Conservation (phyloP, 2,113 vertebrate genomes). For the Synodontis membranacea region DNA sequence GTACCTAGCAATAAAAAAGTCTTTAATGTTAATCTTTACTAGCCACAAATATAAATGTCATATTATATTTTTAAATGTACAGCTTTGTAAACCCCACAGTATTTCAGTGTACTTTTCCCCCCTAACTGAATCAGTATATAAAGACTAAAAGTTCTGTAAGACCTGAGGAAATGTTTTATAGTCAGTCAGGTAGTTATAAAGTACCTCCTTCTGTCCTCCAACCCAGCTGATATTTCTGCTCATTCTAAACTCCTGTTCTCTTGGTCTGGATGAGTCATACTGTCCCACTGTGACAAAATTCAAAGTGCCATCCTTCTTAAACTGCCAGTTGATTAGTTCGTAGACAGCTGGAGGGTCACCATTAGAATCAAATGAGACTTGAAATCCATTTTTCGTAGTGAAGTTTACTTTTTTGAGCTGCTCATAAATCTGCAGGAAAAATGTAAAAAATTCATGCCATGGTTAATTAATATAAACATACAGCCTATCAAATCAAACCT, state of each 20-base stretch:
- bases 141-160: background rate
- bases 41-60: background rate
- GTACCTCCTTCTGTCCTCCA: constrained; percentile 56
- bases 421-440: constrained; percentile 55
- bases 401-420: constrained; percentile 64
- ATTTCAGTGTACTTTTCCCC: background rate
- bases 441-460: too few species aligned
- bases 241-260: constrained; percentile 59
- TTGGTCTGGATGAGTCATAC: constrained; percentile 63
- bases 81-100: background rate
- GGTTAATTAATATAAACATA: too few species aligned
- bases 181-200: background rate
- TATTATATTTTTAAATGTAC: background rate
- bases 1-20: constrained; percentile 49
- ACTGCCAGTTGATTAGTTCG: constrained; percentile 71
- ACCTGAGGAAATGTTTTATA: background rate
- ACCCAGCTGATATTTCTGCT: constrained; percentile 61
- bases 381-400: constrained; percentile 61
- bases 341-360: constrained; percentile 69
- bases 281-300: constrained; percentile 62
- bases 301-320: constrained; percentile 40
- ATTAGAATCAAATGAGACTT: constrained; percentile 67
- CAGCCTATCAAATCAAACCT: constrained; percentile 69
- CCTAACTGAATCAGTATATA: background rate
- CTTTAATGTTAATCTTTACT: background rate